Percentiles rank a stretch among this genome's conserved stretches.
These are phyloP conservation scores for Rousettus leschenaultii DNA, from an alignment of 2,113 vertebrate species.

Conservation along the genomic window DNA sequence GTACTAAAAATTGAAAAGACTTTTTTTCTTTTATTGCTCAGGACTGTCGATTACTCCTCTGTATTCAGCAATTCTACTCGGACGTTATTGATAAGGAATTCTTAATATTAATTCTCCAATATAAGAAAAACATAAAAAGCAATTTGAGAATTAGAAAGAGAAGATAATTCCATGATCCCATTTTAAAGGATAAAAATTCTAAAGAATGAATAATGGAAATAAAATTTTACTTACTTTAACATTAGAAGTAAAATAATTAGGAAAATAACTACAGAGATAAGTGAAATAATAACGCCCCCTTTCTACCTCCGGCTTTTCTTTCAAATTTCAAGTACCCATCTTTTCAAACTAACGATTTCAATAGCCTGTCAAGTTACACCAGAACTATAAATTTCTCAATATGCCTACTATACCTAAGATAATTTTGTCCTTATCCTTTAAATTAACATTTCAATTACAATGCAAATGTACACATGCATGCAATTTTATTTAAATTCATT, in stretches of 20 bases:
- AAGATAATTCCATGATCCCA: neutral
- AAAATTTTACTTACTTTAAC: neutral
- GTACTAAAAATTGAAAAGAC: neutral
- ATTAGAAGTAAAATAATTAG: neutral
- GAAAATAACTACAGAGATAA: neutral
- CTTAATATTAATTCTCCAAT: neutral
- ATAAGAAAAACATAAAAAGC: neutral
- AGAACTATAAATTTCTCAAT: conserved; percentile 25
- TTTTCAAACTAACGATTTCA: neutral
- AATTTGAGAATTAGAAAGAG: conserved; percentile 35
- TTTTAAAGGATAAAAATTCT: conserved; percentile 27
- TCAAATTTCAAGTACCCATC: neutral
- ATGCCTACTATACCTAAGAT: neutral
- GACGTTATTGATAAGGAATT: neutral
- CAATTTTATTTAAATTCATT: conserved; percentile 40
- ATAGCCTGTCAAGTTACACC: neutral
- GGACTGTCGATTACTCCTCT: neutral
- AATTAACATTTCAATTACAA: conserved; percentile 63
- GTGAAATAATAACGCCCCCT: neutral
- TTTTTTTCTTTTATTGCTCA: neutral
- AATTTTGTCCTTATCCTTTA: conserved; percentile 57
- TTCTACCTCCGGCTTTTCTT: neutral
- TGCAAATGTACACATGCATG: conserved; percentile 48
- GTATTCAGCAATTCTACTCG: conserved; percentile 40
- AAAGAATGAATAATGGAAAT: neutral